phyloP scores from a whole-genome alignment of 2,888 invertebrate genomes.

The Adelphocoris suturalis region DNA sequence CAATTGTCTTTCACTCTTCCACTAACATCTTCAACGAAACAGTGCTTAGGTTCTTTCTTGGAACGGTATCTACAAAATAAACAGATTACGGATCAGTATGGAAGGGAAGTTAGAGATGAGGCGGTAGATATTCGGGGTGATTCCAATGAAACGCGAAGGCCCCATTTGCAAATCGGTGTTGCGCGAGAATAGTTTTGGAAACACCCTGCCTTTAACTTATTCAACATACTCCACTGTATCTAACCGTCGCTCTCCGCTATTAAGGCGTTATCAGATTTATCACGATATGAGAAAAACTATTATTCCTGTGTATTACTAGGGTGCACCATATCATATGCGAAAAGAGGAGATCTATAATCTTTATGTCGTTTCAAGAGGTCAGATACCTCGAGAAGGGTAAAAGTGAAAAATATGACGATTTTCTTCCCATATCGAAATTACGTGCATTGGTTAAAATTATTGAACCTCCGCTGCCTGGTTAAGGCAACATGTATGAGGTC shows the following conservation, averaged over 20 bases:
- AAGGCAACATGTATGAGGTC: too few relatives aligned
- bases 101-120: background rate
- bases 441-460: too few relatives aligned
- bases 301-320: background rate
- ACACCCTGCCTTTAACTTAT: slow-evolving; percentile 10
- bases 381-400: too few relatives aligned
- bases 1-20: too few relatives aligned
- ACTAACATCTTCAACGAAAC: too few relatives aligned
- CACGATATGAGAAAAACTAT: background rate
- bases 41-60: too few relatives aligned
- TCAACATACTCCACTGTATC: slow-evolving; percentile 5
- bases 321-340: too few relatives aligned
- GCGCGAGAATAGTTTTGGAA: background rate
- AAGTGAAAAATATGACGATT: too few relatives aligned
- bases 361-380: too few relatives aligned
- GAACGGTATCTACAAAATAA: background rate
- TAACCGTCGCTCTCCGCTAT: background rate
- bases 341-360: too few relatives aligned
- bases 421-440: too few relatives aligned
- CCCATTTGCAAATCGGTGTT: background rate
- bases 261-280: background rate
- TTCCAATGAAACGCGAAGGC: slow-evolving; percentile 4
- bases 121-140: background rate
- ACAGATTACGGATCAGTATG: background rate
- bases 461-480: too few relatives aligned